Percentiles rank a stretch among this genome's conserved stretches.
Conservation (phyloP, 1,140 invertebrate species). For the Psix sp. region DNA sequence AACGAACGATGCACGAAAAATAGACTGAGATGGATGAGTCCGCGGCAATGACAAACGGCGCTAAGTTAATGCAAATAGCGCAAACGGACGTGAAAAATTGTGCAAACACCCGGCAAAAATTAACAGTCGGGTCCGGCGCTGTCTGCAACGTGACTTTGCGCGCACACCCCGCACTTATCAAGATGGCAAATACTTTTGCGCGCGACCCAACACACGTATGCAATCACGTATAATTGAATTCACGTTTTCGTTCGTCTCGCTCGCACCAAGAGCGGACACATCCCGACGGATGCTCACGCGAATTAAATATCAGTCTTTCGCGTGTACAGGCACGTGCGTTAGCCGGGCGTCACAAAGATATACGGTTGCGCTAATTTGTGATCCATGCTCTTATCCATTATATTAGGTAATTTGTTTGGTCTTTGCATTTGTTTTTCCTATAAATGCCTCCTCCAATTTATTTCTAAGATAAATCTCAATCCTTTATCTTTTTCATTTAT, state of each 20-base stretch:
- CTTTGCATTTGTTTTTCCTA: constrained; percentile 29
- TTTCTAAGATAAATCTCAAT: constrained; percentile 5
- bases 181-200: constrained; percentile 53
- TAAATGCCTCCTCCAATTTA: constrained; percentile 15
- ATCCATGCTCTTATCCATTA: constrained; percentile 72
- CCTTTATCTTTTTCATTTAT: neutral
- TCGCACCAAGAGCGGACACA: constrained; percentile 54
- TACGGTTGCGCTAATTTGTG: constrained; percentile 73
- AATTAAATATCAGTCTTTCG: constrained; percentile 72
- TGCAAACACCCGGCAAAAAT: constrained; percentile 35
- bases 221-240: constrained; percentile 57
- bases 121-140: constrained; percentile 29
- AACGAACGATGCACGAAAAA: constrained; percentile 24
- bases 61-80: constrained; percentile 28
- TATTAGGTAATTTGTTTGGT: constrained; percentile 69
- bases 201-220: constrained; percentile 16
- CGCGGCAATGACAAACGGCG: constrained; percentile 38
- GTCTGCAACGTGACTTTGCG: constrained; percentile 14
- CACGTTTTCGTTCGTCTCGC: constrained; percentile 41
- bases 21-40: constrained; percentile 41
- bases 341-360: constrained; percentile 68
- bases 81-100: constrained; percentile 42
- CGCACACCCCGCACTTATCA: constrained; percentile 46
- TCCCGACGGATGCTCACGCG: constrained; percentile 64
- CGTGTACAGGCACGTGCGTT: constrained; percentile 68